Evolutionary conservation across 2,888 invertebrate species (phyloP).

Genomic region (Cryptus viduatorius): DNA sequence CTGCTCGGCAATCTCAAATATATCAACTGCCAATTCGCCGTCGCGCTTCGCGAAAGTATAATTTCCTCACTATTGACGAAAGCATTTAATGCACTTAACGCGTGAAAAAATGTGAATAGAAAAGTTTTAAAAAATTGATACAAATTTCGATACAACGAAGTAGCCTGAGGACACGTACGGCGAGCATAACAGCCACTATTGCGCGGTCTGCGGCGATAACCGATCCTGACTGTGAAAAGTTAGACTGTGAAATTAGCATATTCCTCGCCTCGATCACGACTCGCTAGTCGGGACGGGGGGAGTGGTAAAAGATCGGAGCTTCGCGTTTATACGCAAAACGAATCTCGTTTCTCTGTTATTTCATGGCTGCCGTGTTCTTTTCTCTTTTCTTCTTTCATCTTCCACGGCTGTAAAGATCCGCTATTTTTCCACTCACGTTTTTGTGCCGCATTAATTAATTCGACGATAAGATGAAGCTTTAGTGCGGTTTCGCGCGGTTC

Average conservation of each 20-base stretch:
- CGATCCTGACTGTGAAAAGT: conserved; percentile 16
- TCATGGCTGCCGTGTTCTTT: not conserved
- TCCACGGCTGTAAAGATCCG: not conserved
- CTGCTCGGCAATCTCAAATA: not conserved
- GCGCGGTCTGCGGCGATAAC: conserved; percentile 71
- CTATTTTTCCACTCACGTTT: conserved; percentile 23
- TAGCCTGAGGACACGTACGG: conserved; percentile 48
- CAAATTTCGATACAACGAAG: not conserved
- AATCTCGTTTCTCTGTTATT: not conserved
- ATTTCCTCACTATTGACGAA: not conserved
- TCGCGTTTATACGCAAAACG: not conserved
- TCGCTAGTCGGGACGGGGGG: not conserved
- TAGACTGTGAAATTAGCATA: conserved; percentile 7
- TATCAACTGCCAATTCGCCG: not conserved
- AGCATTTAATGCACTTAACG: too few relatives aligned
- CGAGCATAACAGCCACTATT: conserved; percentile 67
- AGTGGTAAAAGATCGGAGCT: not conserved
- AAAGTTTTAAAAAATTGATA: not conserved
- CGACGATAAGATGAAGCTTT: conserved; percentile 30
- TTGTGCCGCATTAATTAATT: conserved; percentile 44
- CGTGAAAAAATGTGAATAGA: too few relatives aligned
- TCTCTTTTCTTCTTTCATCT: conserved; percentile 15
- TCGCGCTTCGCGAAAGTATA: not conserved
- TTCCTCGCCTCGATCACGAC: not conserved
- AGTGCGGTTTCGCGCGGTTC: conserved; percentile 2